Conservation (phyloP, 2,113 vertebrate genomes). For the Phyllopteryx taeniolatus region DNA sequence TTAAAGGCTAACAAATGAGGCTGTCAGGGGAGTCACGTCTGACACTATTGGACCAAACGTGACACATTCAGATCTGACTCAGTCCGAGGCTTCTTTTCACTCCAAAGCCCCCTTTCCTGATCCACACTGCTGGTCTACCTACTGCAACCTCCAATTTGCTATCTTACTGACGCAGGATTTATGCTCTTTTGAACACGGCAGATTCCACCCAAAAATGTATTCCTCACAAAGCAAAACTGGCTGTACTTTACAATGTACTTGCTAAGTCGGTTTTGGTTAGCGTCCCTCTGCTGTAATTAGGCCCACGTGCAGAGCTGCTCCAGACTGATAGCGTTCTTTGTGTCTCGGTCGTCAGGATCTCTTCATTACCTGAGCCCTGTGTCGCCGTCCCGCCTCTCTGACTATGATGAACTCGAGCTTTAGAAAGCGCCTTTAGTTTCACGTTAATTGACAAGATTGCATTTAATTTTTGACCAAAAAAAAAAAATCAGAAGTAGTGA, state of each 20-base stretch:
- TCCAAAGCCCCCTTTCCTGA: slow-evolving; percentile 31
- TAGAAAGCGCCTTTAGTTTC: too few species aligned
- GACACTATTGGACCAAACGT: slow-evolving; percentile 49
- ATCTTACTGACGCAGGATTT: background rate
- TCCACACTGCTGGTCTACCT: slow-evolving; percentile 25
- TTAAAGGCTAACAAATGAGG: slow-evolving; percentile 45
- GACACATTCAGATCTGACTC: slow-evolving; percentile 42
- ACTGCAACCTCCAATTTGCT: slow-evolving; percentile 8
- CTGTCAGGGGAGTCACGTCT: slow-evolving; percentile 62
- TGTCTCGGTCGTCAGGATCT: slow-evolving; percentile 36
- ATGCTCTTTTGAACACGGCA: background rate
- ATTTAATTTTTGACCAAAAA: background rate
- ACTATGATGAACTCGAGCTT: slow-evolving; percentile 42
- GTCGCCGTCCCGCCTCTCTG: slow-evolving; percentile 26
- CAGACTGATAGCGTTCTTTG: slow-evolving; percentile 51
- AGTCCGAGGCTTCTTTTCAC: slow-evolving; percentile 42
- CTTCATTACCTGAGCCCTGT: slow-evolving; percentile 36
- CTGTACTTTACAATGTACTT: slow-evolving; percentile 36
- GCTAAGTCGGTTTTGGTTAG: slow-evolving; percentile 16
- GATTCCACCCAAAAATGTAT: background rate
- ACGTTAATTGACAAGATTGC: background rate
- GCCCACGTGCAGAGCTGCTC: slow-evolving; percentile 50
- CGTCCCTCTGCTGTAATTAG: slow-evolving; percentile 49
- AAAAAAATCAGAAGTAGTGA: background rate
- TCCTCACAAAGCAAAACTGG: slow-evolving; percentile 13